Percentiles rank a stretch among this genome's conserved stretches.
Evolutionary conservation across 2,888 invertebrate species (phyloP).

Genomic region (Ditula angustiorana): DNA sequence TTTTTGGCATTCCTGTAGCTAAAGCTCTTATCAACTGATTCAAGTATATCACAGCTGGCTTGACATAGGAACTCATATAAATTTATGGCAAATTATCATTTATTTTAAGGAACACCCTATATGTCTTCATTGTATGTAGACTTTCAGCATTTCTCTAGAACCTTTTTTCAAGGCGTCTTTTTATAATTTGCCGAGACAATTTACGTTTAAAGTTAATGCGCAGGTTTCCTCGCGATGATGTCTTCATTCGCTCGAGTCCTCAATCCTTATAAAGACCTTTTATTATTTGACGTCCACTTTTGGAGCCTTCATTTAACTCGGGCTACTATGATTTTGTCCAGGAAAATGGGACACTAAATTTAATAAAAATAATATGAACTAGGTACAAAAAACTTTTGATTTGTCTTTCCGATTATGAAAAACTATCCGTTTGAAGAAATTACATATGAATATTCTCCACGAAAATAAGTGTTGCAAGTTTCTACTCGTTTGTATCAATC

Average conservation of each 20-base stretch:
- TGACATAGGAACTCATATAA: no score
- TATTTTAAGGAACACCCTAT: neutral
- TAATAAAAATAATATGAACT: neutral
- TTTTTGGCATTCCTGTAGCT: no score
- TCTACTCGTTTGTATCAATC: no score
- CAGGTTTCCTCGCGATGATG: slow-evolving; percentile 17
- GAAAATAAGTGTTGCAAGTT: no score
- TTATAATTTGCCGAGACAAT: neutral
- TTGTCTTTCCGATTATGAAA: no score
- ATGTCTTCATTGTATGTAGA: no score
- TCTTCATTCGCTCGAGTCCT: slow-evolving; percentile 1
- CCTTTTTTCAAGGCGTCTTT: neutral
- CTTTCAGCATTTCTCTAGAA: neutral
- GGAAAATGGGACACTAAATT: neutral
- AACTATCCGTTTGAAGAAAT: no score
- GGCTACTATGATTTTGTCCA: neutral
- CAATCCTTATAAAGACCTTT: slow-evolving; percentile 20
- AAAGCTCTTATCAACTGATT: no score
- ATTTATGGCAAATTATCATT: neutral
- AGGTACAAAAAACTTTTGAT: no score
- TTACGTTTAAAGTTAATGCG: slow-evolving; percentile 1
- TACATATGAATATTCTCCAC: no score
- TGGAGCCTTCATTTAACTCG: slow-evolving; percentile 13
- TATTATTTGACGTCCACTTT: slow-evolving; percentile 18
- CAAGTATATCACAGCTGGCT: no score